These are phyloP conservation scores for Coleophora deauratella DNA, from an alignment of 2,888 invertebrate species.

Conservation along the genomic window DNA sequence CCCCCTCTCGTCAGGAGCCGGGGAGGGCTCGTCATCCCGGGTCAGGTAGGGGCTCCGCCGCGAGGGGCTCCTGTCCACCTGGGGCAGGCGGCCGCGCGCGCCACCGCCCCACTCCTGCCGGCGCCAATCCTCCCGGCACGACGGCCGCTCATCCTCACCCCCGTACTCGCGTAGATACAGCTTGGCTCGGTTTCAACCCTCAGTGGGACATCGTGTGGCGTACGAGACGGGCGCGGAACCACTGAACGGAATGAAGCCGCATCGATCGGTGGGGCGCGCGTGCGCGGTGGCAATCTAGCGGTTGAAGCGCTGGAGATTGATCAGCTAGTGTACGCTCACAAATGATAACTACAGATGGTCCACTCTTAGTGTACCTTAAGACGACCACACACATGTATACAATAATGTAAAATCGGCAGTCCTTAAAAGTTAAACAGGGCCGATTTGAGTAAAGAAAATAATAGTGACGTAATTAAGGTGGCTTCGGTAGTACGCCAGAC, in stretches of 20 bases:
- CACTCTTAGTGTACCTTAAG: not conserved
- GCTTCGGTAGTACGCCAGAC: too few species aligned
- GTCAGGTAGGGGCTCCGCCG: conserved; percentile 86
- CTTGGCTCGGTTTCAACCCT: conserved; percentile 69
- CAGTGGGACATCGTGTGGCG: conserved; percentile 60
- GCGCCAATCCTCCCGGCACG: conserved; percentile 69
- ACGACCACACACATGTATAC: not conserved
- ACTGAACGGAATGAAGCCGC: conserved; percentile 52
- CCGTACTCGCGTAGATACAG: conserved; percentile 74
- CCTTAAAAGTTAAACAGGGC: too few species aligned
- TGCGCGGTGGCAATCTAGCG: conserved; percentile 36
- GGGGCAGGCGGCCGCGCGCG: conserved; percentile 82
- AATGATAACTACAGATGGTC: not conserved
- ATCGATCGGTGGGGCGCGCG: conserved; percentile 57
- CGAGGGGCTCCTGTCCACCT: conserved; percentile 92
- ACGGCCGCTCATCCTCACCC: conserved; percentile 72
- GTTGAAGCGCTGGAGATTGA: conserved; percentile 34
- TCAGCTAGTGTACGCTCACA: not conserved
- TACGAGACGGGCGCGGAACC: conserved; percentile 67
- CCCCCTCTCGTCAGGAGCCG: conserved; percentile 89
- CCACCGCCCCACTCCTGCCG: conserved; percentile 57
- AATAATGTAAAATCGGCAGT: too few species aligned
- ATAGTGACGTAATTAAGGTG: too few species aligned
- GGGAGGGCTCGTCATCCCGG: conserved; percentile 85
- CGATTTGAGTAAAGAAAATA: too few species aligned